phyloP scores from a whole-genome alignment of 2,888 invertebrate genomes.

The Pachliopta kotzebuea region DNA sequence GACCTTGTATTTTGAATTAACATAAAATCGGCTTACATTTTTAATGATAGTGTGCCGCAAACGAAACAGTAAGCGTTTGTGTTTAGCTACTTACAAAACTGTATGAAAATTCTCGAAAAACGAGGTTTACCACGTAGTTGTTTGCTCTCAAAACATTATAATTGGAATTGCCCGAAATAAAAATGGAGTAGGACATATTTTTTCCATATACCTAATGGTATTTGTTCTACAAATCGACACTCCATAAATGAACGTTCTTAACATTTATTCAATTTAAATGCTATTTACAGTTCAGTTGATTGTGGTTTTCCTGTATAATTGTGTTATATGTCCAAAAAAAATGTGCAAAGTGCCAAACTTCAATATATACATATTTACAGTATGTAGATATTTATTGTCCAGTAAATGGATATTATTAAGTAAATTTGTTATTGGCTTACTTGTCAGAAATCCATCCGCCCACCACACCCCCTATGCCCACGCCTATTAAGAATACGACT shows the following conservation, averaged over 20 bases:
- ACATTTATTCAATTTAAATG: background rate
- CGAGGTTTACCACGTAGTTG: no score
- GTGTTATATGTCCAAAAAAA: background rate
- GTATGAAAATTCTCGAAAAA: no score
- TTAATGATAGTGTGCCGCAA: no score
- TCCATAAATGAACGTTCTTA: background rate
- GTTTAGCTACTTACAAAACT: no score
- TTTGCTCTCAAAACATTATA: background rate
- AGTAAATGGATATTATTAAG: conserved; percentile 11
- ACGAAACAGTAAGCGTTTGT: no score
- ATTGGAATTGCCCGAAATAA: background rate
- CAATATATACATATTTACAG: background rate
- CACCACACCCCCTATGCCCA: conserved; percentile 88
- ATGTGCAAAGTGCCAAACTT: background rate
- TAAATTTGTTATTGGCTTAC: conserved; percentile 44
- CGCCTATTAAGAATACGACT: conserved; percentile 88
- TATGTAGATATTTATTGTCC: background rate
- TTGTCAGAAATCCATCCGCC: conserved; percentile 90
- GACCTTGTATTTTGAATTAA: no score
- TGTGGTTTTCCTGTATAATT: background rate
- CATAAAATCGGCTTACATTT: no score
- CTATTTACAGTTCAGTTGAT: background rate
- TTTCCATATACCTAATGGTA: background rate
- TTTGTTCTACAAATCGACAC: background rate
- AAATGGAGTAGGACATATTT: background rate